Evolutionary conservation across 2,797 vertebrate species (phyloP).

Genomic region (Mormyrops boulengeri): DNA sequence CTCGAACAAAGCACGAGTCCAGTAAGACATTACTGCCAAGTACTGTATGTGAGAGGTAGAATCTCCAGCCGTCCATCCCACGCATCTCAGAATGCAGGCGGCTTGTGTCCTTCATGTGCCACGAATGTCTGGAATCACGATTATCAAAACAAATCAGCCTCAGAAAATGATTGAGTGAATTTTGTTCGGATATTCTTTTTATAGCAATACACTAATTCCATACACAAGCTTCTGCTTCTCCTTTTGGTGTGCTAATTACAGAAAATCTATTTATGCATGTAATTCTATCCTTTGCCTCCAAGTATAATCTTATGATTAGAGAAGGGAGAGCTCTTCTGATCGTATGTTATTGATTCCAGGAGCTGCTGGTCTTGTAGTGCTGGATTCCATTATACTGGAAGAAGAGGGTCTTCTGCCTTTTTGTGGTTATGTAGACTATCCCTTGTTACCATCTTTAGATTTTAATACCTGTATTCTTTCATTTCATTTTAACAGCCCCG

Average conservation of each 20-base stretch:
- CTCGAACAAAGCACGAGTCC: not conserved
- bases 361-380: not conserved
- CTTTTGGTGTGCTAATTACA: not conserved
- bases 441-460: not conserved
- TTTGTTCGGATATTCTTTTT: not conserved
- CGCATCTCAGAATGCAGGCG: not conserved
- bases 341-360: not conserved
- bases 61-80: not conserved
- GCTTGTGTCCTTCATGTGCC: not conserved
- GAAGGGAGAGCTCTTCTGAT: not conserved
- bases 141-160: not conserved
- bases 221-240: not conserved
- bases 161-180: not conserved
- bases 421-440: not conserved
- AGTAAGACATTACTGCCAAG: not conserved
- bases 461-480: not conserved
- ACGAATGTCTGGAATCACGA: not conserved
- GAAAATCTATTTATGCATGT: slow-evolving; percentile 2
- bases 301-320: not conserved
- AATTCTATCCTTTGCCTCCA: not conserved
- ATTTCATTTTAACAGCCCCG: not conserved
- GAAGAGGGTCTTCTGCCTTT: not conserved
- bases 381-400: not conserved
- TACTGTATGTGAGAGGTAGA: not conserved
- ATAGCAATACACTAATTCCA: not conserved